Conservation (phyloP, 2,797 vertebrate genomes). For the Tinamus major region DNA sequence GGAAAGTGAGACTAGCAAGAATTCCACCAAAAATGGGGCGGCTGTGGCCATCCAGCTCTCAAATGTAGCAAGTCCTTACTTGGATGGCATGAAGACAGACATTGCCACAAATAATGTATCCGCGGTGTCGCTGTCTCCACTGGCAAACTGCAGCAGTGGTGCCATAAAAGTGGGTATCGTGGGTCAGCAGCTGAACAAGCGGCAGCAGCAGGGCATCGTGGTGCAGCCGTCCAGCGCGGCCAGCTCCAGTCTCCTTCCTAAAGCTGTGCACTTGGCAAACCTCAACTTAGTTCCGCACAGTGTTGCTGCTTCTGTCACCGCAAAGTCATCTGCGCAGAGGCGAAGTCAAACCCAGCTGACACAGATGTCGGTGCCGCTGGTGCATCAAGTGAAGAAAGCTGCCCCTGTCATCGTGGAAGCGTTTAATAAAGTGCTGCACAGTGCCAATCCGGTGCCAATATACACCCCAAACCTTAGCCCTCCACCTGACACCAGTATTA, state of each 20-base stretch:
- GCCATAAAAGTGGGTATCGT: constrained; percentile 69
- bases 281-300: constrained; percentile 97
- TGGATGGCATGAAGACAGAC: constrained; percentile 71
- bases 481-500: constrained; percentile 87
- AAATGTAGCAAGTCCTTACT: constrained; percentile 53
- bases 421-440: constrained; percentile 89
- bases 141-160: constrained; percentile 63
- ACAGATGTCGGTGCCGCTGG: constrained; percentile 89
- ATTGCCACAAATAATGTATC: constrained; percentile 50
- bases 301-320: constrained; percentile 89
- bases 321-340: constrained; percentile 83
- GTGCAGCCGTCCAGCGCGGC: constrained; percentile 44
- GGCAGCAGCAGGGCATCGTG: constrained; percentile 70
- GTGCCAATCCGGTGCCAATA: constrained; percentile 91
- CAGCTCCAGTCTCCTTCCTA: constrained; percentile 88
- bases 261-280: constrained; percentile 96
- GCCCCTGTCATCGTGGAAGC: constrained; percentile 86
- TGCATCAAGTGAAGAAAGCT: constrained; percentile 92
- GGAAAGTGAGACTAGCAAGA: constrained; percentile 73
- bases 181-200: constrained; percentile 73
- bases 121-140: constrained; percentile 56
- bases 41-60: constrained; percentile 49
- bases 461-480: constrained; percentile 94
- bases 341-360: constrained; percentile 81
- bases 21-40: constrained; percentile 20